A percentile compares a stretch with the other conserved stretches of the same genome.
Evolutionary conservation across 2,888 invertebrate genomes (phyloP).

Genomic region (Rhorus exstirpatorius): DNA sequence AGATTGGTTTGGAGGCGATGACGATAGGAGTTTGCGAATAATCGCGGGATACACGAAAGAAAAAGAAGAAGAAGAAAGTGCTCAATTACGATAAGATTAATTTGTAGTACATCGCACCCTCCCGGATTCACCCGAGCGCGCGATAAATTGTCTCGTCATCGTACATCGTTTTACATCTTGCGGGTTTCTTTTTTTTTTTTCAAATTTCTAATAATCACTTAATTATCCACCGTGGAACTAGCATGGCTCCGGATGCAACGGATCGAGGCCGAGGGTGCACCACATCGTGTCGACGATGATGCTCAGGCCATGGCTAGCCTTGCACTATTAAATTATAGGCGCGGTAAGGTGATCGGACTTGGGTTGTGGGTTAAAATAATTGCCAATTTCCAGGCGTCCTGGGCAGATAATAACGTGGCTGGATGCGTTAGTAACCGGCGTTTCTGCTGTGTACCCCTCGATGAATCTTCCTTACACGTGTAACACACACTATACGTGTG

Average conservation of each 20-base stretch:
- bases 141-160: conserved; percentile 4
- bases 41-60: conserved; percentile 69
- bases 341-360: conserved; percentile 70
- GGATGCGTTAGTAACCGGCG: conserved; percentile 12
- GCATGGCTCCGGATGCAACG: conserved; percentile 68
- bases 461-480: conserved; percentile 54
- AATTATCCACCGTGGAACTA: conserved; percentile 77
- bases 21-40: conserved; percentile 72
- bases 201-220: conserved; percentile 81
- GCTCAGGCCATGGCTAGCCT: conserved; percentile 61
- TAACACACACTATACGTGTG: conserved; percentile 8
- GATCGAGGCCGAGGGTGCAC: conserved; percentile 70
- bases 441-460: conserved; percentile 49
- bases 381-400: conserved; percentile 82
- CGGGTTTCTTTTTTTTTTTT: conserved; percentile 31
- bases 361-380: conserved; percentile 83
- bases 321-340: conserved; percentile 70
- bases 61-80: conserved; percentile 30
- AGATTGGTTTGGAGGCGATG: conserved; percentile 66
- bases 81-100: conserved; percentile 56
- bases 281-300: conserved; percentile 76
- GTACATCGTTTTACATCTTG: conserved; percentile 9
- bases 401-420: conserved; percentile 60
- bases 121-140: conserved; percentile 11
- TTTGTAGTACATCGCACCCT: conserved; percentile 49